These are phyloP conservation scores for Drosophila asahinai DNA, from an alignment of 1,140 invertebrate species.

Conservation along the genomic window DNA sequence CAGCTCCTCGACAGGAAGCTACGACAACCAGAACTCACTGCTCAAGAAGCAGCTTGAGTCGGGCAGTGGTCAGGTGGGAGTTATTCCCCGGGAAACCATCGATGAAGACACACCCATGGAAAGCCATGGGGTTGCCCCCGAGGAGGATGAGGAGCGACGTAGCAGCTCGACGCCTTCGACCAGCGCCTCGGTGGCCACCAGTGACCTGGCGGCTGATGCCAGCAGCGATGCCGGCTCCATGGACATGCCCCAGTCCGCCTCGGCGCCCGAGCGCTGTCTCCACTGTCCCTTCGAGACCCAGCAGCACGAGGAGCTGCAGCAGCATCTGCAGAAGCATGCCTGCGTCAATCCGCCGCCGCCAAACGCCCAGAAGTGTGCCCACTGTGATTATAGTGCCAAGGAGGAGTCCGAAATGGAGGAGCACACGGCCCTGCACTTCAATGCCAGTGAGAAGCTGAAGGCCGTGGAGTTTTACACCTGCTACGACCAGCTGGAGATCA, in stretches of 20 bases:
- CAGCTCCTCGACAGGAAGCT: slow-evolving; percentile 52
- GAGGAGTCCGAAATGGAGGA: slow-evolving; percentile 66
- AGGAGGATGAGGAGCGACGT: slow-evolving; percentile 57
- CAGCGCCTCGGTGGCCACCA: slow-evolving; percentile 71
- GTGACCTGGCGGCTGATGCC: slow-evolving; percentile 69
- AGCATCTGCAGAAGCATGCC: slow-evolving; percentile 88
- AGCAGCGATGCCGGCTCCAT: slow-evolving; percentile 70
- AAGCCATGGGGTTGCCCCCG: slow-evolving; percentile 12
- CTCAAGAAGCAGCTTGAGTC: slow-evolving; percentile 81
- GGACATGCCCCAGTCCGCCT: slow-evolving; percentile 86
- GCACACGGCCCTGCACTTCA: slow-evolving; percentile 79
- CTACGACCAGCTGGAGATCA: slow-evolving; percentile 81
- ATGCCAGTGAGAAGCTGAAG: slow-evolving; percentile 75
- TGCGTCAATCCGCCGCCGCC: slow-evolving; percentile 89
- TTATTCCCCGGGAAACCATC: slow-evolving; percentile 12
- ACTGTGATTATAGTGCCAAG: slow-evolving; percentile 92
- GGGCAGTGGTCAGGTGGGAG: slow-evolving; percentile 34
- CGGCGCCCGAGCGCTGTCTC: slow-evolving; percentile 88
- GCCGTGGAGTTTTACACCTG: slow-evolving; percentile 76
- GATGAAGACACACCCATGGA: slow-evolving; percentile 12
- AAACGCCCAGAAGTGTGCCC: slow-evolving; percentile 90
- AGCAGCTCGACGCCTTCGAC: slow-evolving; percentile 73
- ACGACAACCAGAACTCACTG: slow-evolving; percentile 66
- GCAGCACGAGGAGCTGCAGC: slow-evolving; percentile 55
- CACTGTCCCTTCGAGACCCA: slow-evolving; percentile 85